Percentiles rank a stretch among this genome's conserved stretches.
Conservation (phyloP, 2,888 invertebrate genomes). For the Machimus rusticus region DNA sequence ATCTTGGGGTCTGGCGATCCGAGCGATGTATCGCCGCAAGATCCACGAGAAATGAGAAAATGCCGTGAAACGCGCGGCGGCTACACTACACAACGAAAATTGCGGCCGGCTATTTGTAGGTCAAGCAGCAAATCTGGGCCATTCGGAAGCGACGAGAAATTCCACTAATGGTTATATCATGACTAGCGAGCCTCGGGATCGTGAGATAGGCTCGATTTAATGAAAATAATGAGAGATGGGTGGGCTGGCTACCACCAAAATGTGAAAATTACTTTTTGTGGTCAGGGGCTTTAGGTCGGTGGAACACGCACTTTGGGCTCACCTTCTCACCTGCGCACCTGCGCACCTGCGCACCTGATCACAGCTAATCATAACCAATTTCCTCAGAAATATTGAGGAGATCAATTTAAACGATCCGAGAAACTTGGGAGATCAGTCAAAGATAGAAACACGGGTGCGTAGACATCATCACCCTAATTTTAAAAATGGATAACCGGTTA, state of each 20-base stretch:
- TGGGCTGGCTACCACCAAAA: neutral
- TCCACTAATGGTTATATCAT: constrained; percentile 34
- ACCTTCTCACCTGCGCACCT: neutral
- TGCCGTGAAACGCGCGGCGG: neutral
- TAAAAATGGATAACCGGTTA: neutral
- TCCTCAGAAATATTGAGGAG: neutral
- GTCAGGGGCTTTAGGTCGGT: constrained; percentile 21
- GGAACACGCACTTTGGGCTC: neutral
- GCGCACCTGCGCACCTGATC: neutral
- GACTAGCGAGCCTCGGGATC: constrained; percentile 4
- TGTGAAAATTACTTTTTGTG: constrained; percentile 2
- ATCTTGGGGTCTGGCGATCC: neutral
- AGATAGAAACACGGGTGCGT: neutral
- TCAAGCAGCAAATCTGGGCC: constrained; percentile 41
- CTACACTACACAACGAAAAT: constrained; percentile 16
- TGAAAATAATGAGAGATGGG: neutral
- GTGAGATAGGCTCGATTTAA: constrained; percentile 25
- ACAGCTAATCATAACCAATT: neutral
- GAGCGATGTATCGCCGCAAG: neutral
- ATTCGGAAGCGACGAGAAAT: constrained; percentile 37
- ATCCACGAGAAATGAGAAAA: constrained; percentile 17
- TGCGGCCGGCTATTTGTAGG: constrained; percentile 41
- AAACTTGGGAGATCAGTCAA: neutral
- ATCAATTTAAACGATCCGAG: neutral
- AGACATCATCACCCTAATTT: neutral